Evolutionary conservation across 2,797 vertebrate genomes (phyloP).

Genomic region (Dermochelys coriacea): DNA sequence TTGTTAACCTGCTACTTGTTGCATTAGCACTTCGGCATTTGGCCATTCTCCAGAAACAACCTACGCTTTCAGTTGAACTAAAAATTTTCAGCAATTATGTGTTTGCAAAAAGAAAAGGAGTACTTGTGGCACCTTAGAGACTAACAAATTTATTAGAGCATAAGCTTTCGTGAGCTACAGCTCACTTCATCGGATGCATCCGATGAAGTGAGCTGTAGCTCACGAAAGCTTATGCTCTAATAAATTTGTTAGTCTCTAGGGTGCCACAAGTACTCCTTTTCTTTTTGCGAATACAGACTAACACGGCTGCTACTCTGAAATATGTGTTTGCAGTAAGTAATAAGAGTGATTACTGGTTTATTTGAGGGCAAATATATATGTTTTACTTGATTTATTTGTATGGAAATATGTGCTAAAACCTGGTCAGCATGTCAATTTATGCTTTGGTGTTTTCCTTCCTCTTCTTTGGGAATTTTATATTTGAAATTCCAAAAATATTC

Average conservation of each 20-base stretch:
- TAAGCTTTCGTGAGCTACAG: too few species aligned
- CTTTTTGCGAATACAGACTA: too few species aligned
- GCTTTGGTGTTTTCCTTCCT: not conserved
- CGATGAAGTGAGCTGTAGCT: too few species aligned
- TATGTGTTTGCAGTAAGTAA: not conserved
- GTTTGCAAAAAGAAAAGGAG: too few species aligned
- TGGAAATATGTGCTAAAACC: not conserved
- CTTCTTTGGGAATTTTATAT: not conserved
- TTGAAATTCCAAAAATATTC: not conserved
- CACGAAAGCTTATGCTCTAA: too few species aligned
- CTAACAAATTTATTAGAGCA: too few species aligned
- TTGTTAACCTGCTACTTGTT: not conserved
- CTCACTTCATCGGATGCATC: too few species aligned
- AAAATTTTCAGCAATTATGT: not conserved
- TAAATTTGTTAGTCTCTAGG: too few species aligned
- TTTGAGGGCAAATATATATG: not conserved
- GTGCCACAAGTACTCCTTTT: too few species aligned
- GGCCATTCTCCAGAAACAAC: not conserved
- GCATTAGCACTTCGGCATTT: not conserved
- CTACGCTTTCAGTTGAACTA: not conserved
- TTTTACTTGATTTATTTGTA: not conserved
- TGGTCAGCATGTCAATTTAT: not conserved
- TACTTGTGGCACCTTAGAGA: too few species aligned
- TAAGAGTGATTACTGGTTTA: not conserved
- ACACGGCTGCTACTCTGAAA: too few species aligned